A percentile compares a stretch with the other conserved stretches of the same genome.
These are phyloP conservation scores for Eristalinus aeneus DNA, from an alignment of 2,888 invertebrate species.

Conservation along the genomic window DNA sequence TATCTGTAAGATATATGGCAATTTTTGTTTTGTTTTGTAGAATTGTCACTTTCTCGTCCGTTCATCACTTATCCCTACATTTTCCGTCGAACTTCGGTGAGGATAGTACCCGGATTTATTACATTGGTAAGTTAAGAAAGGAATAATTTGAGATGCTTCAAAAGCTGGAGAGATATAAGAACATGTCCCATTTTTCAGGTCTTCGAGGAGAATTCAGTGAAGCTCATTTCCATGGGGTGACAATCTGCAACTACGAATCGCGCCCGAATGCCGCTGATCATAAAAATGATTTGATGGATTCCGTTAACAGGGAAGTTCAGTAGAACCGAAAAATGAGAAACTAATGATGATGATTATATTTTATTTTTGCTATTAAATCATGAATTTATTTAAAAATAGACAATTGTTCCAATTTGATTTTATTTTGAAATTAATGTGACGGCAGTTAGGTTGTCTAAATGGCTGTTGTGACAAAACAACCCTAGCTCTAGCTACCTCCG, in stretches of 20 bases:
- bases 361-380: not conserved
- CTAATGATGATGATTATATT: not conserved
- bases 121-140: constrained; percentile 88
- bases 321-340: constrained; percentile 72
- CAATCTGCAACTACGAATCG: constrained; percentile 94
- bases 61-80: constrained; percentile 93
- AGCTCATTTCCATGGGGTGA: constrained; percentile 92
- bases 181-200: constrained; percentile 72
- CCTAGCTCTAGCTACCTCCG: too few species aligned
- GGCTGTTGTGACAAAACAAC: too few species aligned
- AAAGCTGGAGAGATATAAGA: not conserved
- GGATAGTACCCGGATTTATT: constrained; percentile 92
- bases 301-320: constrained; percentile 83
- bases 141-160: not conserved
- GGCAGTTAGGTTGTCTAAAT: too few species aligned
- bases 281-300: constrained; percentile 85
- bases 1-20: too few species aligned
- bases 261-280: constrained; percentile 93
- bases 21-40: constrained; percentile 82
- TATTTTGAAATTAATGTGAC: too few species aligned
- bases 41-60: constrained; percentile 94
- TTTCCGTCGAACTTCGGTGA: constrained; percentile 94
- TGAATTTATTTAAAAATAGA: not conserved
- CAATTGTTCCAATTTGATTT: not conserved
- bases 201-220: constrained; percentile 95